Percentiles rank a stretch among this genome's conserved stretches.
These are phyloP conservation scores for Pelobates fuscus DNA, from an alignment of 2,113 vertebrate genomes.

Conservation along the genomic window DNA sequence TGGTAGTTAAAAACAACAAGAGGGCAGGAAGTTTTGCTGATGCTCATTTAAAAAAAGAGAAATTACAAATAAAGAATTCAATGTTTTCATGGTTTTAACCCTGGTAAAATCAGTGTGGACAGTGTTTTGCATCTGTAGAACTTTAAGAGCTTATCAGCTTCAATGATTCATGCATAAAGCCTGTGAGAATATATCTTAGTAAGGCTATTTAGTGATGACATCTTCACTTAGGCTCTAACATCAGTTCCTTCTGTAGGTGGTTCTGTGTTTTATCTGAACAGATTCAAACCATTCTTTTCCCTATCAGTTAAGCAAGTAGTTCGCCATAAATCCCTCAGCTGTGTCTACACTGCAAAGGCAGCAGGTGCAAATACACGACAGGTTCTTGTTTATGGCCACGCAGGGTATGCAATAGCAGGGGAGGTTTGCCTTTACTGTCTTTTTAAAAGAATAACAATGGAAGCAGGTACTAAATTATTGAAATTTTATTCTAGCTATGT, in stretches of 20 bases:
- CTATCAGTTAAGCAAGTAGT: constrained; percentile 47
- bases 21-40: too few species aligned
- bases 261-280: constrained; percentile 54
- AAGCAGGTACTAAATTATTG: constrained; percentile 38
- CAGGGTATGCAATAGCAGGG: not conserved
- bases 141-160: not conserved
- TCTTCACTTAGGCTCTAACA: constrained; percentile 63
- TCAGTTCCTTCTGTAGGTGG: constrained; percentile 48
- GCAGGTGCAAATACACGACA: not conserved
- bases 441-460: constrained; percentile 59
- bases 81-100: not conserved
- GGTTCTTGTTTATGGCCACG: constrained; percentile 27
- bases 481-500: constrained; percentile 40
- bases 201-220: constrained; percentile 62
- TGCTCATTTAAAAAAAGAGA: too few species aligned
- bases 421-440: constrained; percentile 53
- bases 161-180: not conserved
- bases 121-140: not conserved
- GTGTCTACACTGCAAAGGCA: not conserved
- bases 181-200: constrained; percentile 17
- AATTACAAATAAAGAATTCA: too few species aligned
- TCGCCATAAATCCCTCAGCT: constrained; percentile 29
- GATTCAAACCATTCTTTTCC: constrained; percentile 43
- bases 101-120: not conserved
- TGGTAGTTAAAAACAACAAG: too few species aligned